These are phyloP conservation scores for Hydrozoanthus gracilis DNA, from an alignment of 92 coral and sea anemone species.

Conservation along the genomic window DNA sequence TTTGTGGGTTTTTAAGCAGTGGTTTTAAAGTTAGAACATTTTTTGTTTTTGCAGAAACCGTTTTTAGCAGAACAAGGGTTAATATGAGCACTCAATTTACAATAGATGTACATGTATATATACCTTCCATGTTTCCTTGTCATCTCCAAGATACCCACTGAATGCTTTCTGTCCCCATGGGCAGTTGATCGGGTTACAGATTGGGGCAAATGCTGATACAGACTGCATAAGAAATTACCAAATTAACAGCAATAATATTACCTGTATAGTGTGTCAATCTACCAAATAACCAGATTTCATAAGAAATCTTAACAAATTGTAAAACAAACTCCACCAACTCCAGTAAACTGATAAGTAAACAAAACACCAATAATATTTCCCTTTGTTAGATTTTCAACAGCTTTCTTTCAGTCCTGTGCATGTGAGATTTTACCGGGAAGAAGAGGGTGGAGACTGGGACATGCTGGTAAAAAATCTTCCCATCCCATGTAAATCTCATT, in stretches of 20 bases:
- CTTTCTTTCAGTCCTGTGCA: too few species aligned
- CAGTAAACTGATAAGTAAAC: too few species aligned
- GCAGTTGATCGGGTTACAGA: slow-evolving; percentile 91
- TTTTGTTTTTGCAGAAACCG: too few species aligned
- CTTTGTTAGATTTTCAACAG: too few species aligned
- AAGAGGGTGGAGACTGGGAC: not conserved
- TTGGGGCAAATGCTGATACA: slow-evolving; percentile 93
- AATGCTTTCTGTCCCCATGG: slow-evolving; percentile 98
- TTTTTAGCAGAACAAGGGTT: too few species aligned
- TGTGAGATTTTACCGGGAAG: not conserved
- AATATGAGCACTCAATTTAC: too few species aligned
- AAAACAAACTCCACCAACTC: too few species aligned
- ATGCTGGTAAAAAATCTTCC: not conserved
- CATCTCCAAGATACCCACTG: slow-evolving; percentile 85
- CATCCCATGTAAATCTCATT: not conserved
- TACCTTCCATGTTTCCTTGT: slow-evolving; percentile 94
- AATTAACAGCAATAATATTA: not conserved
- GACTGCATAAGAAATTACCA: slow-evolving; percentile 62
- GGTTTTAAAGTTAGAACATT: too few species aligned
- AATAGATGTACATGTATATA: not conserved
- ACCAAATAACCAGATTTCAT: not conserved
- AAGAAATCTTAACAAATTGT: too few species aligned
- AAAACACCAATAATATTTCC: too few species aligned
- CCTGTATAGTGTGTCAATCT: too few species aligned
- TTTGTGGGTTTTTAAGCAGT: too few species aligned